Evolutionary conservation across 2,888 invertebrate species (phyloP).

Genomic region (Nephrocerus scutellatus): DNA sequence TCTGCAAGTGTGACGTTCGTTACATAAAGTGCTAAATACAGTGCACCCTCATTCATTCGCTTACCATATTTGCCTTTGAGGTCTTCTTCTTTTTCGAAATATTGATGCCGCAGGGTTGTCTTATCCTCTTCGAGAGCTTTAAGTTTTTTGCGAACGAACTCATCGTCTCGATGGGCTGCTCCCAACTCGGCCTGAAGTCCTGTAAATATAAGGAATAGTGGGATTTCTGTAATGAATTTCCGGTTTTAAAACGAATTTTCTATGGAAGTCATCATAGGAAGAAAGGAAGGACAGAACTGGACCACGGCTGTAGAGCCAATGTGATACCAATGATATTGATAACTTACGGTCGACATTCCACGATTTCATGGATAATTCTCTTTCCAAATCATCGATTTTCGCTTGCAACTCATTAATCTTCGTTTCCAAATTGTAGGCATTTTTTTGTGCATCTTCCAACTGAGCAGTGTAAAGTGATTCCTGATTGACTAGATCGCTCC

Average conservation of each 20-base stretch:
- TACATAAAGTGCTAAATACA: too few relatives aligned
- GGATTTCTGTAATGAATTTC: background rate
- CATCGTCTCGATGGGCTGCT: slow-evolving; percentile 45
- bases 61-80: slow-evolving; percentile 42
- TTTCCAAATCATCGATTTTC: slow-evolving; percentile 43
- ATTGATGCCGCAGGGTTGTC: slow-evolving; percentile 38
- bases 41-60: slow-evolving; percentile 5
- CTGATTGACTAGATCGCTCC: slow-evolving; percentile 44
- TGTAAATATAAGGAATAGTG: slow-evolving; percentile 15
- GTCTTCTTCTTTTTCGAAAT: slow-evolving; percentile 43
- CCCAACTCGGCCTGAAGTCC: slow-evolving; percentile 45
- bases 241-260: too few relatives aligned
- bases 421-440: slow-evolving; percentile 37
- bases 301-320: too few relatives aligned
- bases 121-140: slow-evolving; percentile 45
- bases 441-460: slow-evolving; percentile 43
- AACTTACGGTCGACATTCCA: slow-evolving; percentile 47
- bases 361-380: slow-evolving; percentile 42
- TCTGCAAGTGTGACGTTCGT: slow-evolving; percentile 31
- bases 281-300: too few relatives aligned
- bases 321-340: too few relatives aligned
- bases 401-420: slow-evolving; percentile 41
- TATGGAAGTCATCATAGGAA: background rate
- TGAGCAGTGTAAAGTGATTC: slow-evolving; percentile 42
- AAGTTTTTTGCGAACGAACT: slow-evolving; percentile 43